These are phyloP conservation scores for Aselliscus stoliczkanus DNA, from an alignment of 2,797 vertebrate species.

Conservation along the genomic window DNA sequence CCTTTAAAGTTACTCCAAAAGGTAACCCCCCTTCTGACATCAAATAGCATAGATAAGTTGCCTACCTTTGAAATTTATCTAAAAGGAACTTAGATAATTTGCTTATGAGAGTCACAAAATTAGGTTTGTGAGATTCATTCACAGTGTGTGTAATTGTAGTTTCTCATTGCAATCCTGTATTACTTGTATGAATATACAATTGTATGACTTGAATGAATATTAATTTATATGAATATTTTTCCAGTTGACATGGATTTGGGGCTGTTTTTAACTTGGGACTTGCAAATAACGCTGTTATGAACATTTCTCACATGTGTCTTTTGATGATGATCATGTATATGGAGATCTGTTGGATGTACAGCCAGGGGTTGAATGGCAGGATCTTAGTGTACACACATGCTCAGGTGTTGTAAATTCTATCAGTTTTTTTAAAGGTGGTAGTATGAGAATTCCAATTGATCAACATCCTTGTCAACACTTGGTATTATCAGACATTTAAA, in stretches of 20 bases:
- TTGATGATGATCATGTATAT: neutral
- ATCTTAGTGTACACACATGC: neutral
- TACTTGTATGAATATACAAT: neutral
- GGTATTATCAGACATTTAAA: neutral
- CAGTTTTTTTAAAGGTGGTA: neutral
- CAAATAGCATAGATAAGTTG: neutral
- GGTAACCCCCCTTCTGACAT: neutral
- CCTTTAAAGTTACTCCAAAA: neutral
- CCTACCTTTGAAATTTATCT: neutral
- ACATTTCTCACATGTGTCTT: neutral
- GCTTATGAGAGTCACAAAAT: neutral
- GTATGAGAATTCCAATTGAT: neutral
- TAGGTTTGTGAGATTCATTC: neutral
- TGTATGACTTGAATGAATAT: neutral
- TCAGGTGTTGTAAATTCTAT: neutral
- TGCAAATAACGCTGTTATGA: neutral
- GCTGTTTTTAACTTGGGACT: neutral
- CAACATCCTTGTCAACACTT: neutral
- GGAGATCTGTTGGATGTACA: neutral
- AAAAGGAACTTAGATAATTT: neutral
- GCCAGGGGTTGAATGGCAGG: neutral
- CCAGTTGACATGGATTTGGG: neutral
- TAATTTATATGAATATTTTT: neutral
- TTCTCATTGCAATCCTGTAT: neutral
- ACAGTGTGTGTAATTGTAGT: neutral